A percentile compares a stretch with the other conserved stretches of the same genome.
These are phyloP conservation scores for Picathartes gymnocephalus DNA, from an alignment of 2,113 vertebrate genomes.

Conservation along the genomic window DNA sequence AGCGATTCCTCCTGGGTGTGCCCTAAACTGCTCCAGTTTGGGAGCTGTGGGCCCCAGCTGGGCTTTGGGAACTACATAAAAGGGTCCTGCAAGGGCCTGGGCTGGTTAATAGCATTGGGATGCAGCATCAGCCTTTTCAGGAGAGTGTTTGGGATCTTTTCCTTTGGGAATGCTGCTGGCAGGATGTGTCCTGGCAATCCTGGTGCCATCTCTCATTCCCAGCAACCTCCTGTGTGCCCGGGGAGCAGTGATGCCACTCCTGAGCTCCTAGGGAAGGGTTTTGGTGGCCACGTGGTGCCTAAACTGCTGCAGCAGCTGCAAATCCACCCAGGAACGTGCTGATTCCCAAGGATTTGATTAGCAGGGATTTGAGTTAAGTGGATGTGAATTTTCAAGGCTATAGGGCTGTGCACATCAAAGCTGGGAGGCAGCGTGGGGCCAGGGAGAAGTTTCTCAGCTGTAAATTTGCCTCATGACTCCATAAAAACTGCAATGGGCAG, in stretches of 20 bases:
- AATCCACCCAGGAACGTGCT: neutral
- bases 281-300: neutral
- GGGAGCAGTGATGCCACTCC: neutral
- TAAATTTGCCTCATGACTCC: neutral
- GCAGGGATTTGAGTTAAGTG: neutral
- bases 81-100: neutral
- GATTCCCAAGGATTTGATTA: neutral
- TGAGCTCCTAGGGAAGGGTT: neutral
- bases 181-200: neutral
- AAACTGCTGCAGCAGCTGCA: neutral
- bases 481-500: neutral
- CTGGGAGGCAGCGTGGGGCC: neutral
- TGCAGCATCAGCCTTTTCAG: fast-evolving
- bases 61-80: neutral
- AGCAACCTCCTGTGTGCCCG: neutral
- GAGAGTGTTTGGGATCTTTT: neutral
- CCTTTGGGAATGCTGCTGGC: neutral
- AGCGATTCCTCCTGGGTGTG: neutral
- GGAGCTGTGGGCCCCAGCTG: neutral
- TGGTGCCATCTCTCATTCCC: fast-evolving
- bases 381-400: neutral
- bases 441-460: neutral
- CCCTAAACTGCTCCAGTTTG: neutral
- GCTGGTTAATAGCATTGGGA: fast-evolving
- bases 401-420: neutral